These are phyloP conservation scores for Thermophis baileyi DNA, from an alignment of 2,113 vertebrate genomes.

Conservation along the genomic window DNA sequence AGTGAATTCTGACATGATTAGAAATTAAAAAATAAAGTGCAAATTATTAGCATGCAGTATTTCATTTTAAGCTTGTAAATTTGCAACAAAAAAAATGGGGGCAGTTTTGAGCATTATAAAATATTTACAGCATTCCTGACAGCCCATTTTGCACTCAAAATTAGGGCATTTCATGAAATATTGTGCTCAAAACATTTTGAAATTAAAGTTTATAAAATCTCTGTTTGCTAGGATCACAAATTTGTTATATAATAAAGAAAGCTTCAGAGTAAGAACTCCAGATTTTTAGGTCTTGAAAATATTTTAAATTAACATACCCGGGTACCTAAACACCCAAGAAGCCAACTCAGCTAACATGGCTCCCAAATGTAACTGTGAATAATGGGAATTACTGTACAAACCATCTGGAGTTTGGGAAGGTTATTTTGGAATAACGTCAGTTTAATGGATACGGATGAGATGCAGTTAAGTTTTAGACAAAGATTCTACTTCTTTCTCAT, in stretches of 20 bases:
- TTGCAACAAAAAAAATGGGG: neutral
- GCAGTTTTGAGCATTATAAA: neutral
- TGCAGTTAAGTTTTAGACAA: neutral
- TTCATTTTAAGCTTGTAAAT: neutral
- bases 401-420: neutral
- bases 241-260: neutral
- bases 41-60: neutral
- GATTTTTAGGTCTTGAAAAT: neutral
- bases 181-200: neutral
- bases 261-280: neutral
- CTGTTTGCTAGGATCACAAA: neutral
- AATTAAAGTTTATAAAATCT: neutral
- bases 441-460: neutral
- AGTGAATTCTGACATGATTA: neutral
- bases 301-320: neutral
- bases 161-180: neutral
- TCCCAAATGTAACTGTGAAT: neutral
- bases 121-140: neutral
- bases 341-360: neutral
- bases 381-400: neutral
- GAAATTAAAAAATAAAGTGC: neutral
- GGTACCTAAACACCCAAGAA: neutral
- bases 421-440: neutral
- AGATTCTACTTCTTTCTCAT: neutral
- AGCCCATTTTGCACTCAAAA: neutral